These are phyloP conservation scores for Eleutherodactylus coqui DNA, from an alignment of 2,797 vertebrate species.

Conservation along the genomic window DNA sequence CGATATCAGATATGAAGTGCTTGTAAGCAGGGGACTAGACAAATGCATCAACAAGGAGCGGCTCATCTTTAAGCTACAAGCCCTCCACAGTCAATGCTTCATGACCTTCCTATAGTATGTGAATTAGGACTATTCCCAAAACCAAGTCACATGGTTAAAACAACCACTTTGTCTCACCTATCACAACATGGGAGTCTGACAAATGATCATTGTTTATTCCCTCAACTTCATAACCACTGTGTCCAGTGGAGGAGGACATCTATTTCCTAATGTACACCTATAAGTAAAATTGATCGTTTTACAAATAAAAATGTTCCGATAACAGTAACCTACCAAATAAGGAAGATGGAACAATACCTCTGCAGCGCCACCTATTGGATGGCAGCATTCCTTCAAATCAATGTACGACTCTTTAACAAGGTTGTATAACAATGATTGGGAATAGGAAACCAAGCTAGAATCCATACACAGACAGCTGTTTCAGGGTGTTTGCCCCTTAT, in stretches of 20 bases:
- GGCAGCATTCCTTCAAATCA: too few relatives aligned
- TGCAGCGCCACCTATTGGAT: too few relatives aligned
- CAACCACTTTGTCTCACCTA: background rate
- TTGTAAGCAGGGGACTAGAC: background rate
- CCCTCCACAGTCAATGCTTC: background rate
- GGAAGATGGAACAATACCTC: too few relatives aligned
- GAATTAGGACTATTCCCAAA: background rate
- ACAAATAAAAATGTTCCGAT: background rate
- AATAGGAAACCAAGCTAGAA: too few relatives aligned
- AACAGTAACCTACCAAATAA: background rate
- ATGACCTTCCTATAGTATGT: background rate
- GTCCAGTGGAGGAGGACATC: background rate
- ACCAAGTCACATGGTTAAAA: background rate
- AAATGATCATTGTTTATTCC: background rate
- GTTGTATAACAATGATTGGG: too few relatives aligned
- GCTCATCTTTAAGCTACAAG: background rate
- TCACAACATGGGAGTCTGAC: background rate
- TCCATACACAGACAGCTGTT: too few relatives aligned
- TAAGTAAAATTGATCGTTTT: background rate
- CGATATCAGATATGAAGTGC: background rate
- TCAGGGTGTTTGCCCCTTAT: too few relatives aligned
- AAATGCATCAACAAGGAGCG: background rate
- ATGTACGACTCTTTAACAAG: too few relatives aligned
- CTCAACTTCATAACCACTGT: background rate
- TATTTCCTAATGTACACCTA: background rate